phyloP scores from a whole-genome alignment of 2,113 vertebrate genomes.

The Hippocampus comes region DNA sequence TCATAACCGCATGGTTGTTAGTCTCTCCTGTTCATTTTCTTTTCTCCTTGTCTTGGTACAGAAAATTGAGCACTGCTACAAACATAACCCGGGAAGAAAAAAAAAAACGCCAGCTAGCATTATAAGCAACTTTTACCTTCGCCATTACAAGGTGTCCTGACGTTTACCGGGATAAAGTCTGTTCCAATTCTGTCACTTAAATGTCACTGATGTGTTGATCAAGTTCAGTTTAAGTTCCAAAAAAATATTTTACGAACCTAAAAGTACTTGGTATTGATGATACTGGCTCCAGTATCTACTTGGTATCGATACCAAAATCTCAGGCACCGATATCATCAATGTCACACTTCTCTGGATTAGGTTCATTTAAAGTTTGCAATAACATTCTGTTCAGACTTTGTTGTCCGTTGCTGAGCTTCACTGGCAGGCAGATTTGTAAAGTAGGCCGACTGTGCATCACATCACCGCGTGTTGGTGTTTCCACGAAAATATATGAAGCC shows the following conservation, averaged over 20 bases:
- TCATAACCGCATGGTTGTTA: conserved; percentile 16
- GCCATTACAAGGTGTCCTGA: background rate
- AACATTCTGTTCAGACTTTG: background rate
- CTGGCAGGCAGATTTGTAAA: background rate
- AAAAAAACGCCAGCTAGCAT: too few species aligned
- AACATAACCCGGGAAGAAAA: too few species aligned
- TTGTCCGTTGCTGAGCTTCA: background rate
- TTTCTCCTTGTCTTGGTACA: background rate
- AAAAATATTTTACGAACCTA: too few species aligned
- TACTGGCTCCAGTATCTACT: too few species aligned
- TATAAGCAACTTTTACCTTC: too few species aligned
- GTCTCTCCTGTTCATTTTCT: conserved; percentile 18
- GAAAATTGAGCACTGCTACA: too few species aligned
- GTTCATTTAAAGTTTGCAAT: background rate
- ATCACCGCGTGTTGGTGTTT: background rate
- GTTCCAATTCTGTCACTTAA: background rate
- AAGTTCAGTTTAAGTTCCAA: too few species aligned
- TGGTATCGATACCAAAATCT: too few species aligned
- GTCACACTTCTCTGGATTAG: background rate
- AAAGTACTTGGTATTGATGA: too few species aligned
- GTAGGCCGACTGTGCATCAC: background rate
- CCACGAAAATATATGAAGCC: background rate
- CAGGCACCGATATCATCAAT: background rate
- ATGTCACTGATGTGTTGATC: too few species aligned
- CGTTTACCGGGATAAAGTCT: background rate